Conservation (phyloP, 2,888 invertebrate genomes). For the Drosophila neutralis region DNA sequence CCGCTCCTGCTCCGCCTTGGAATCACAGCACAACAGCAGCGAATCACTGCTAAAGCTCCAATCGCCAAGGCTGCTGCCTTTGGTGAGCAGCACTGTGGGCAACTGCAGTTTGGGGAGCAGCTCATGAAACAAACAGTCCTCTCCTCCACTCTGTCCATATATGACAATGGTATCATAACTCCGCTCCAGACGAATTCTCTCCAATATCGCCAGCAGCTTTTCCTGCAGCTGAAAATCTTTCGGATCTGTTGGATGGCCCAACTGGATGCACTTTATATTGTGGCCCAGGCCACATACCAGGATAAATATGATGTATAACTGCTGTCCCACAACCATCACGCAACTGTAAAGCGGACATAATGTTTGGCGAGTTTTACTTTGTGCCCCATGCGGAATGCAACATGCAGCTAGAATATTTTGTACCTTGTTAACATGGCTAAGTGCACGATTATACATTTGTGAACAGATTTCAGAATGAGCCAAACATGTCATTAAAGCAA, state of each 20-base stretch:
- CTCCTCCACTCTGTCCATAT: conserved; percentile 36
- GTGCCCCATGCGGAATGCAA: background rate
- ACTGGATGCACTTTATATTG: conserved; percentile 13
- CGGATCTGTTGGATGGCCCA: background rate
- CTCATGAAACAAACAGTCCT: conserved; percentile 45
- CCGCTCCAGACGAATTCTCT: conserved; percentile 37
- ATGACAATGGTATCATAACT: conserved; percentile 42
- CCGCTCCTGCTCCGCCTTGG: conserved; percentile 37
- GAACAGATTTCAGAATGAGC: background rate
- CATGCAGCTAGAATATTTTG: background rate
- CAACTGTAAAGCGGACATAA: conserved; percentile 31
- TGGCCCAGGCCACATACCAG: conserved; percentile 11
- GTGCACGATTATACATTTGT: background rate
- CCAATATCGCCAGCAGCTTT: conserved; percentile 25
- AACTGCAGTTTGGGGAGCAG: conserved; percentile 24
- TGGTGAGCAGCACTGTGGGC: conserved; percentile 37
- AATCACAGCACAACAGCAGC: conserved; percentile 44
- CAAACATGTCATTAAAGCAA: background rate
- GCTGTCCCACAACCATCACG: conserved; percentile 28
- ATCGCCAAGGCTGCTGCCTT: conserved; percentile 28
- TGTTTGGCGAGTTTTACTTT: conserved; percentile 2
- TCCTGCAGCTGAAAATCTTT: background rate
- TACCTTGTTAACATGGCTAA: background rate
- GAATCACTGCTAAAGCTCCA: conserved; percentile 49
- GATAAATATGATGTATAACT: background rate